phyloP scores from a whole-genome alignment of 2,797 vertebrate species.

The Silurus aristotelis region DNA sequence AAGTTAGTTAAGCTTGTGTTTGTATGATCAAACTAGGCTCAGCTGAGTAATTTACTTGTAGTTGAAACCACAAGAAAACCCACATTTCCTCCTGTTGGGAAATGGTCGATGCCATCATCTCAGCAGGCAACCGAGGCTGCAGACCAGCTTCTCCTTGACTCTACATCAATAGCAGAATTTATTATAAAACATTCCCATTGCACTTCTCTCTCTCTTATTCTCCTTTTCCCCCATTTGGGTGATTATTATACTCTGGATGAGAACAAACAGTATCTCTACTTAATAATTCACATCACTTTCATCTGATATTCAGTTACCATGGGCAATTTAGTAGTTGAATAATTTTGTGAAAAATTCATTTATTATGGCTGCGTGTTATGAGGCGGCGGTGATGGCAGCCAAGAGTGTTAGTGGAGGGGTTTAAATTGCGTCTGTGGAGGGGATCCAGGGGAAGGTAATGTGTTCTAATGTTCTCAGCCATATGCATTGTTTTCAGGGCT shows the following conservation, averaged over 20 bases:
- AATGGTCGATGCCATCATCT: slow-evolving; percentile 75
- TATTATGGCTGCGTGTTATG: slow-evolving; percentile 95
- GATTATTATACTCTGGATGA: slow-evolving; percentile 76
- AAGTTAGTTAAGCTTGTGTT: slow-evolving; percentile 20
- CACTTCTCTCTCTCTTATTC: slow-evolving; percentile 58
- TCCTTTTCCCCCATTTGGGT: slow-evolving; percentile 66
- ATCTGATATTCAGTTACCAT: slow-evolving; percentile 99
- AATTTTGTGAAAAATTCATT: slow-evolving; percentile 99
- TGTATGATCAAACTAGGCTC: neutral
- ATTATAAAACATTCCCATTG: slow-evolving; percentile 42
- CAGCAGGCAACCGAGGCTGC: slow-evolving; percentile 67
- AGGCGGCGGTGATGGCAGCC: slow-evolving; percentile 91
- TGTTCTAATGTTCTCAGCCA: slow-evolving; percentile 99
- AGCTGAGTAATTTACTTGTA: slow-evolving; percentile 44
- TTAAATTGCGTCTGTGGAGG: slow-evolving; percentile 90
- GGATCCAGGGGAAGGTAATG: slow-evolving; percentile 98
- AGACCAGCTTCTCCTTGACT: slow-evolving; percentile 37
- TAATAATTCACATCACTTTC: slow-evolving; percentile 99
- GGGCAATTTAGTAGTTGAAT: slow-evolving; percentile 99
- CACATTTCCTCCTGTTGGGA: slow-evolving; percentile 64
- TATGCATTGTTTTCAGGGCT: slow-evolving; percentile 99
- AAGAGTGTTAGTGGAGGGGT: slow-evolving; percentile 90
- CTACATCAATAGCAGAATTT: slow-evolving; percentile 40
- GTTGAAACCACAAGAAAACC: slow-evolving; percentile 66
- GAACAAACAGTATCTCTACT: slow-evolving; percentile 84